Evolutionary conservation across 2,113 vertebrate genomes (phyloP), one percentile per base, ranked within the genome.

Genomic region (Erpornis zantholeuca): DNA sequence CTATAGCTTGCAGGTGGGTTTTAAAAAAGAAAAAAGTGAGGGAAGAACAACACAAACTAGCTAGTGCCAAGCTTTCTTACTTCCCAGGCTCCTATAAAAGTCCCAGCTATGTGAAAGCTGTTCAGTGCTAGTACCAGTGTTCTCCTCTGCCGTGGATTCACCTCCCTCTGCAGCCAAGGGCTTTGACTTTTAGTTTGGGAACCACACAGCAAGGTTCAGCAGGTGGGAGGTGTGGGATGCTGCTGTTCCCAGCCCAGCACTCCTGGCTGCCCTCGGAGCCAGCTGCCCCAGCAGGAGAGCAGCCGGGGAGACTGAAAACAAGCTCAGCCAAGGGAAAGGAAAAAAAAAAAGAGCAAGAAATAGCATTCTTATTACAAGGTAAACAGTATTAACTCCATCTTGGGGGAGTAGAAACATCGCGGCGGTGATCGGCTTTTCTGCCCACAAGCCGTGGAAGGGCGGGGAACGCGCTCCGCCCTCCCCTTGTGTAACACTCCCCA

Each of bases 301-400:
- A 81, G 72, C 72, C 60, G 25, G 64, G 65, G 83, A 84, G 68
- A 63, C 33, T 64, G 64, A 83, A 92, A 95, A 95, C 75, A 94
- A 94, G 35, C 71, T 91, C 82, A 80, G 87, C 75, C 71, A 86
- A 85, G 68, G 40, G 10, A 18, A 73, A 83, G 50, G 40, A 54
- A 71, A 87, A 76, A 17, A 42, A 42, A 42, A 76, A 17, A 42
- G 13, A 42, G 47, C 90, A 91, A 96, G 87, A 95, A 96, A 93
- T 83, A 94, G 93, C 94, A 90, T 94, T 96, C 88, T 83, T 64
- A 90, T 95, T 86, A 96, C 94, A 94, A 94, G 85, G 94, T 91
- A 96, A 96, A 96, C 94, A 96, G 88, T 15, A 86, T 92, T 95
- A 95, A 90, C 84, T 93, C 79, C 4, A 0, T 88, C 87, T 75